Percentiles rank a stretch among this genome's conserved stretches.
These are phyloP conservation scores for Eristalinus aeneus DNA, from an alignment of 2,888 invertebrate genomes.

Conservation along the genomic window DNA sequence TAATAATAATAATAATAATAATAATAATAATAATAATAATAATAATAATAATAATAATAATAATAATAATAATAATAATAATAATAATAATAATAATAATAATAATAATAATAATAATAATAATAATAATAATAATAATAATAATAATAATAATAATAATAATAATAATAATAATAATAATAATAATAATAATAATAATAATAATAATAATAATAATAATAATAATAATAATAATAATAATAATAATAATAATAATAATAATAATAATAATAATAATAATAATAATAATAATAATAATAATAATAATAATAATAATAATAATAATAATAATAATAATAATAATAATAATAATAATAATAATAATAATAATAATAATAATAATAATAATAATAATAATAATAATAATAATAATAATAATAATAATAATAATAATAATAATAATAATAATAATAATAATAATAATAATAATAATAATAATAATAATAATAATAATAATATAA, in stretches of 20 bases:
- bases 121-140: no score
- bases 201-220: no score
- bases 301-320: neutral
- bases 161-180: no score
- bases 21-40: constrained; percentile 10
- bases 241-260: neutral
- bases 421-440: constrained; percentile 8
- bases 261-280: constrained; percentile 12
- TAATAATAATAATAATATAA: constrained; percentile 22
- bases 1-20: constrained; percentile 12
- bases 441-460: neutral
- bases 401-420: constrained; percentile 10
- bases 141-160: no score
- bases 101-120: constrained; percentile 6
- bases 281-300: neutral
- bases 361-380: constrained; percentile 9
- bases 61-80: constrained; percentile 4
- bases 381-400: constrained; percentile 16
- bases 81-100: constrained; percentile 16
- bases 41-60: neutral
- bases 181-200: no score
- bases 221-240: no score
- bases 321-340: constrained; percentile 10
- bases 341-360: constrained; percentile 8
- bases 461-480: constrained; percentile 18